These are phyloP conservation scores for Chloroclysta siterata DNA, from an alignment of 2,888 invertebrate genomes.

Conservation along the genomic window DNA sequence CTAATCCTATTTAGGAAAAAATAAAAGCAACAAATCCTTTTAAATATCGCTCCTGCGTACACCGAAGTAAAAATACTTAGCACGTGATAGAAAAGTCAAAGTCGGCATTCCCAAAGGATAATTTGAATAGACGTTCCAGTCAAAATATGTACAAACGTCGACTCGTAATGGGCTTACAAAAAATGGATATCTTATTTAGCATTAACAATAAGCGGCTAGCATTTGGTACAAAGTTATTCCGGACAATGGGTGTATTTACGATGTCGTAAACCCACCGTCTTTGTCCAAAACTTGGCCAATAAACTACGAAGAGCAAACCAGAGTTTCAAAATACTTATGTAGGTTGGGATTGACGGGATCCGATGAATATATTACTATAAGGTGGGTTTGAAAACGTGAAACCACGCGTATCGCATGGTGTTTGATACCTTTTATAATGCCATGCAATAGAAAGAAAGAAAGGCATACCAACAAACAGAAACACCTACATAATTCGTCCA, in stretches of 20 bases:
- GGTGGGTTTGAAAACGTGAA: not conserved
- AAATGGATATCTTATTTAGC: slow-evolving; percentile 83
- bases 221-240: slow-evolving; percentile 68
- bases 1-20: slow-evolving; percentile 16
- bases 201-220: slow-evolving; percentile 75
- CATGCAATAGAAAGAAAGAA: too few relatives aligned
- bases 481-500: too few relatives aligned
- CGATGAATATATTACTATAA: slow-evolving; percentile 23
- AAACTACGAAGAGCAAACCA: slow-evolving; percentile 58
- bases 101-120: slow-evolving; percentile 68
- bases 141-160: slow-evolving; percentile 82
- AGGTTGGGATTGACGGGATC: slow-evolving; percentile 28
- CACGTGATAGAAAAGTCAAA: slow-evolving; percentile 67
- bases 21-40: slow-evolving; percentile 14
- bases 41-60: slow-evolving; percentile 15
- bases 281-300: slow-evolving; percentile 74
- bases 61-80: slow-evolving; percentile 46
- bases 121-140: slow-evolving; percentile 67
- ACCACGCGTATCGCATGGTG: not conserved
- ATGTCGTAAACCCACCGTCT: slow-evolving; percentile 72
- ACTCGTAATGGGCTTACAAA: slow-evolving; percentile 72
- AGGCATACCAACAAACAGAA: too few relatives aligned
- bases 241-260: slow-evolving; percentile 78
- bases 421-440: too few relatives aligned
- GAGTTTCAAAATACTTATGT: slow-evolving; percentile 31